These are phyloP conservation scores for Pardalotus punctatus DNA, from an alignment of 2,113 vertebrate genomes.

Conservation along the genomic window DNA sequence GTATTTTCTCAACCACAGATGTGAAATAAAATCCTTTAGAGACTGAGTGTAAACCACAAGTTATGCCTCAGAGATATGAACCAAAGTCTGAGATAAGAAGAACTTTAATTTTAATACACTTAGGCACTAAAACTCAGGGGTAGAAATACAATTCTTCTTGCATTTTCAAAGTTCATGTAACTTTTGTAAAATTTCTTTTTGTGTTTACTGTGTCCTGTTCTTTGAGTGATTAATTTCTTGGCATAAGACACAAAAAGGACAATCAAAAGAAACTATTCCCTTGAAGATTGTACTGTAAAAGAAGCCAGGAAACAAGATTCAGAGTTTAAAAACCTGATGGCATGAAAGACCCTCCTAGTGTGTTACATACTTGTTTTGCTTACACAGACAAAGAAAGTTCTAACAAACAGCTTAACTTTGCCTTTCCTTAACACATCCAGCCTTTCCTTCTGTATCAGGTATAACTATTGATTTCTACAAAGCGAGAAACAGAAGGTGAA, in stretches of 20 bases:
- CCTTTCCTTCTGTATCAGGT: background rate
- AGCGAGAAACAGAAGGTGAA: background rate
- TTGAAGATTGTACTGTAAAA: background rate
- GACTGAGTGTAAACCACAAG: background rate
- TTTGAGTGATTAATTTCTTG: constrained; percentile 15
- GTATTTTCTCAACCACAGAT: background rate
- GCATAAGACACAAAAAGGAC: background rate
- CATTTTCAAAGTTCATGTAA: background rate
- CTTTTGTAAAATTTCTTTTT: background rate
- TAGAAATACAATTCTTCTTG: background rate
- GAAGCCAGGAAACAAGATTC: constrained; percentile 2
- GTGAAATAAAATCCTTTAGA: constrained; percentile 3
- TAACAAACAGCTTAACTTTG: background rate
- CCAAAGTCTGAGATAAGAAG: background rate
- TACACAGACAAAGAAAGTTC: background rate
- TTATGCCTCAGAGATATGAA: constrained; percentile 18
- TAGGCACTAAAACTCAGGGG: background rate
- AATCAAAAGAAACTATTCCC: background rate
- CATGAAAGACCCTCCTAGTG: background rate
- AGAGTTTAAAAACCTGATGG: background rate
- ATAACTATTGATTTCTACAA: background rate
- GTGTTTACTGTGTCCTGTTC: background rate
- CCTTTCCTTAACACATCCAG: background rate
- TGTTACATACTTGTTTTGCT: background rate
- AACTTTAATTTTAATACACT: background rate